Conservation (phyloP, 2,113 vertebrate genomes). For the Psophia crepitans region DNA sequence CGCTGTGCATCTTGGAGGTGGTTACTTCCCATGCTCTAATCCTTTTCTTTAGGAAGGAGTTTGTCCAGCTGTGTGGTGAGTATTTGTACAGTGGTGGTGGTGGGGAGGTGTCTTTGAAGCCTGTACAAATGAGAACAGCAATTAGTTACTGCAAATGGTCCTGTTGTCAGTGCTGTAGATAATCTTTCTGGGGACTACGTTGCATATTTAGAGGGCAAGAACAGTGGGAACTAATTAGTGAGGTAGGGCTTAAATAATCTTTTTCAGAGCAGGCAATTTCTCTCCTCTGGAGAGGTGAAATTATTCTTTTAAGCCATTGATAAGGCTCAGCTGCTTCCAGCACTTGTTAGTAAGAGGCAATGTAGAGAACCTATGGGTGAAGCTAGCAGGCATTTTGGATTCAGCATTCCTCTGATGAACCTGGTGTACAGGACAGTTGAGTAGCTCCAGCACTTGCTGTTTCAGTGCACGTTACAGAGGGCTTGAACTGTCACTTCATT, state of each 20-base stretch:
- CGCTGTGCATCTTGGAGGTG: neutral
- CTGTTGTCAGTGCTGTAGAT: neutral
- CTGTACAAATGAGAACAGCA: neutral
- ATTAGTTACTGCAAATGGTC: constrained; percentile 16
- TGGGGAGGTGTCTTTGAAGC: constrained; percentile 22
- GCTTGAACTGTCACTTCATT: neutral
- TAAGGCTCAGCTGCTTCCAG: neutral
- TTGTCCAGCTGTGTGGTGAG: neutral
- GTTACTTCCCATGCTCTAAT: neutral
- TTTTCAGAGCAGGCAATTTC: neutral
- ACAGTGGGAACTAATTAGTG: constrained; percentile 8
- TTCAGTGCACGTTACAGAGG: neutral
- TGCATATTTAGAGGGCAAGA: neutral
- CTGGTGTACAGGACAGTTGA: neutral
- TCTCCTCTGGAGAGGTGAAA: neutral
- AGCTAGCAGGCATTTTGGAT: neutral
- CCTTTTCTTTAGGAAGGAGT: neutral
- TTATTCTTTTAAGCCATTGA: neutral
- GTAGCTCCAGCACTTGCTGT: neutral
- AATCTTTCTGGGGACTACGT: neutral
- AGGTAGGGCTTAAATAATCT: neutral
- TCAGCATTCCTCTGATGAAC: neutral
- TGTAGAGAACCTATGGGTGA: neutral
- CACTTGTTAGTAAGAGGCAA: neutral
- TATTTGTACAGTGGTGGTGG: neutral